Percentiles rank a stretch among this genome's conserved stretches.
Evolutionary conservation across 2,797 vertebrate species (phyloP).

Genomic region (Gymnodraco acuticeps): DNA sequence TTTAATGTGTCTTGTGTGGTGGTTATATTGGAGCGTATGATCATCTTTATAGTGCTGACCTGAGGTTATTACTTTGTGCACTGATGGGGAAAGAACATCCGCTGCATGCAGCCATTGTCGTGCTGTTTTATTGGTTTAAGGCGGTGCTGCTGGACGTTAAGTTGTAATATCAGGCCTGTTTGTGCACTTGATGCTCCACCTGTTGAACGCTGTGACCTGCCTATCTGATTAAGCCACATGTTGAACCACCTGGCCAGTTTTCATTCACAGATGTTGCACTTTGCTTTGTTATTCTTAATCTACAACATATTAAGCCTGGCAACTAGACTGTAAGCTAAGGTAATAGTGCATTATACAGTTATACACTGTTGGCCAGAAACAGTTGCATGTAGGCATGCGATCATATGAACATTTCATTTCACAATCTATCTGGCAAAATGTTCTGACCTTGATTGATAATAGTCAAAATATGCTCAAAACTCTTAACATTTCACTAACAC

Average conservation of each 20-base stretch:
- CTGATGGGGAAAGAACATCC: conserved; percentile 34
- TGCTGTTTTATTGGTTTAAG: conserved; percentile 26
- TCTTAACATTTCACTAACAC: too few species aligned
- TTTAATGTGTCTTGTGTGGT: conserved; percentile 33
- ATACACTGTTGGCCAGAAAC: not conserved
- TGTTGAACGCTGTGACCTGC: conserved; percentile 21
- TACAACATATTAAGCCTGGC: not conserved
- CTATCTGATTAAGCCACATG: not conserved
- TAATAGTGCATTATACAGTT: not conserved
- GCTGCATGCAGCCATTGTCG: conserved; percentile 17
- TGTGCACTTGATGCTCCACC: conserved; percentile 6
- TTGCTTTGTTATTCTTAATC: conserved; percentile 15
- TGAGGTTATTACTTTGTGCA: conserved; percentile 45
- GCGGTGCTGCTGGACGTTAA: conserved; percentile 11
- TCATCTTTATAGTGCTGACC: conserved; percentile 42
- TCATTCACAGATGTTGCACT: not conserved
- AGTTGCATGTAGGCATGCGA: not conserved
- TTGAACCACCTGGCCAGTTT: not conserved
- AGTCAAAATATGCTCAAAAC: too few species aligned
- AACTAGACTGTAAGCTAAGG: not conserved
- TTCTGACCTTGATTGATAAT: too few species aligned
- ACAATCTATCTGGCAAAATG: too few species aligned
- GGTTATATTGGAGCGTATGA: conserved; percentile 20
- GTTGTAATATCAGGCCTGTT: conserved; percentile 5
- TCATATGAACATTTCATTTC: too few species aligned